Conservation (phyloP, 2,888 invertebrate genomes). For the Tolmerus cingulatus region DNA sequence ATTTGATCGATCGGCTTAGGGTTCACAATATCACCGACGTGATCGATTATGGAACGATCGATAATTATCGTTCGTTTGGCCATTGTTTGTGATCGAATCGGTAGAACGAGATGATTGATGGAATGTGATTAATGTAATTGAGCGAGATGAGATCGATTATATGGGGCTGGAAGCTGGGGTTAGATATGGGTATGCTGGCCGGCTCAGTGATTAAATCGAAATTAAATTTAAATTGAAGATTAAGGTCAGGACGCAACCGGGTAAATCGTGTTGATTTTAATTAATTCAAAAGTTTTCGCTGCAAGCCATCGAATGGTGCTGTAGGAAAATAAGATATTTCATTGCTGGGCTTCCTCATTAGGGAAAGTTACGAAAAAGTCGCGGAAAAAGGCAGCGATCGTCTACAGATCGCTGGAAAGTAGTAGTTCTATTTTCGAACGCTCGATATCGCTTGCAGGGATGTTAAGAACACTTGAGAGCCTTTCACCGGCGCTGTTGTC, state of each 20-base stretch:
- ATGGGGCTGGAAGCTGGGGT: not conserved
- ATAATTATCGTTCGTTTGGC: conserved; percentile 45
- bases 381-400: not conserved
- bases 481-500: conserved; percentile 9
- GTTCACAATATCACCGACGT: conserved; percentile 46
- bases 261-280: not conserved
- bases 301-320: not conserved
- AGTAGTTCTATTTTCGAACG: not conserved
- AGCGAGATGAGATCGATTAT: conserved; percentile 39
- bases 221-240: conserved; percentile 39
- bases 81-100: conserved; percentile 34
- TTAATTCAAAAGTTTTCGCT: not conserved
- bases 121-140: conserved; percentile 41
- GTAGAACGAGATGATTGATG: conserved; percentile 38
- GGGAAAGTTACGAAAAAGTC: conserved; percentile 17
- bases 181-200: not conserved
- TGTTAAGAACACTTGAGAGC: conserved; percentile 21
- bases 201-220: conserved; percentile 19
- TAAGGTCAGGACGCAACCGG: conserved; percentile 19
- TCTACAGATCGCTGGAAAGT: not conserved
- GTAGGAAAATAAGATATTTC: not conserved
- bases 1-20: conserved; percentile 43
- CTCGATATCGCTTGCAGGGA: not conserved
- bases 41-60: conserved; percentile 44
- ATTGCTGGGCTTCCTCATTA: not conserved